Base-by-base conservation (phyloP, 1,140 invertebrate genomes). In the Hylaeus anthracinus region DNA sequence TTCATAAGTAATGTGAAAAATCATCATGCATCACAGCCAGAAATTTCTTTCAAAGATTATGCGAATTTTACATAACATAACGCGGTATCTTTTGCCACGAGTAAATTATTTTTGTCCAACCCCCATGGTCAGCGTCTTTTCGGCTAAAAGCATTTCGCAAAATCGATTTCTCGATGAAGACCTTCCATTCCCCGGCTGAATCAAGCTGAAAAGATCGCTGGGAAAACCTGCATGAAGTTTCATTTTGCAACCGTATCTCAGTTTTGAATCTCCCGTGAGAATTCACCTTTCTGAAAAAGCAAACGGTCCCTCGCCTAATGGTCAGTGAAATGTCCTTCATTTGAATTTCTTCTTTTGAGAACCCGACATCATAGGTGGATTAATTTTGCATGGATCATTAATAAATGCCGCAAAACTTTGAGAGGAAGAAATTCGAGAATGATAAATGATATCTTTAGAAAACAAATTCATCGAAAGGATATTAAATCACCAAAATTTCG, bases 81-180 rank as follows among this genome's bases (percentile, higher is more conserved):
- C 6, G 3, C 45, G 12, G n/a, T 70, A 51, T 70, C 74, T 55
- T 77, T 70, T 15, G 53, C 43, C 65, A 60, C 74, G 65, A 77
- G 14, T 41, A 15, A 5, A 37, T 69, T 8, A 12, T 43, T 76
- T 39, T 45, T 14, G 37, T 43, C 12, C 41, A 65, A 14, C 3
- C 37, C 69, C 58, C 5, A 64, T 39, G 53, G 26, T 66, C 74
- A 39, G 53, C 69, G 51, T 3, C 48, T n/a, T 39, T 41, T 77
- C 65, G 65, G 43, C 65, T 69, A 58, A 26, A 53, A 61, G 15
- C 41, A 37, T 77, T 64, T 72, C 69, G 77, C 45, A 72, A 72
- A 79, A 79, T 79, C 77, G 77, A 79, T 79, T 79, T 72, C 48
- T 60, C 70, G 77, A 79, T 79, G 72, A 79, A 64, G 26, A 12